These are phyloP conservation scores for Euwallacea fornicatus DNA, from an alignment of 1,140 invertebrate species.

Conservation along the genomic window DNA sequence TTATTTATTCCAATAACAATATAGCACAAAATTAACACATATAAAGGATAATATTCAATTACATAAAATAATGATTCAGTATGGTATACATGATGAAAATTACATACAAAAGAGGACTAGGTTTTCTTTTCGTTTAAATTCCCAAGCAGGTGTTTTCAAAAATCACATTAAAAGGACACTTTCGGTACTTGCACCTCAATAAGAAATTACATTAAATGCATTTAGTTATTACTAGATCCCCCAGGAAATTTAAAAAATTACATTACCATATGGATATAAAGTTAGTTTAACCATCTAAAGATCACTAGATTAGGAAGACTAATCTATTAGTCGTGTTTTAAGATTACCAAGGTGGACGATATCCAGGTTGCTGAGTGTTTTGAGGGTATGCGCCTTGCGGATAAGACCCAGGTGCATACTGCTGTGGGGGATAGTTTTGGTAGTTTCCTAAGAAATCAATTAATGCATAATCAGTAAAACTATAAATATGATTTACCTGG, in stretches of 20 bases:
- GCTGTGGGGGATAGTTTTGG: slow-evolving; percentile 14
- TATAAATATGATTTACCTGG: slow-evolving; percentile 57
- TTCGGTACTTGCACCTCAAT: too few relatives aligned
- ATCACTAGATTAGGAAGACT: neutral
- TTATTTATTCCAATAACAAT: too few relatives aligned
- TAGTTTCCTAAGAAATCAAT: slow-evolving; percentile 23
- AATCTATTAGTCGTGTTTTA: neutral
- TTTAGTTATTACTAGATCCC: too few relatives aligned
- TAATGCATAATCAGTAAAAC: neutral
- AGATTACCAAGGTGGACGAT: slow-evolving; percentile 25
- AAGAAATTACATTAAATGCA: too few relatives aligned
- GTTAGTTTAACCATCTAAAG: neutral
- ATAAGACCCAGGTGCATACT: slow-evolving; percentile 34
- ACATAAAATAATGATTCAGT: too few relatives aligned
- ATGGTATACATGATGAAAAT: too few relatives aligned
- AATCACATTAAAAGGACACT: too few relatives aligned
- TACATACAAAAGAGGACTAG: too few relatives aligned
- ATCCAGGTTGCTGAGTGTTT: slow-evolving; percentile 10
- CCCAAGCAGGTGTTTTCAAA: too few relatives aligned
- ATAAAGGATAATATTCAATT: too few relatives aligned
- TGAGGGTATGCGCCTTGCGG: slow-evolving; percentile 39
- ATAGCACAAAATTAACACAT: too few relatives aligned
- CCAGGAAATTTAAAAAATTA: neutral
- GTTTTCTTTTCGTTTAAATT: too few relatives aligned
- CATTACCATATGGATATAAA: neutral